Conservation (phyloP, 2,113 vertebrate species). For the Cololabis saira region DNA sequence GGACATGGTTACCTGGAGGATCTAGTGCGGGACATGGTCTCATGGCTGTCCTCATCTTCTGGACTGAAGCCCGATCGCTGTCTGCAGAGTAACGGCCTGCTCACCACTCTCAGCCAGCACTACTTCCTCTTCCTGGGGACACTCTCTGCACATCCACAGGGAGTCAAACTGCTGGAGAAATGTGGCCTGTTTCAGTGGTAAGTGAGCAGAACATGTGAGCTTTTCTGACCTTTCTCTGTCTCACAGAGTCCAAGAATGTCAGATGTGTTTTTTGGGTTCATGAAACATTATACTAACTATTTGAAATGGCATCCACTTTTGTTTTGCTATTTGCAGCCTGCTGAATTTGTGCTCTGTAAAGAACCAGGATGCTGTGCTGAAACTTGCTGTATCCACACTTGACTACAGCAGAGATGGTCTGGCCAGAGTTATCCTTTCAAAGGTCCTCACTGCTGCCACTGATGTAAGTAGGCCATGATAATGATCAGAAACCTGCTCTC, state of each 20-base stretch:
- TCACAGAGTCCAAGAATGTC: not conserved
- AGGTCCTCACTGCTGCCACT: conserved; percentile 95
- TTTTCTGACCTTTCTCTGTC: conserved; percentile 3
- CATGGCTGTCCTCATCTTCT: conserved; percentile 90
- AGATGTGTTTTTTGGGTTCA: no score
- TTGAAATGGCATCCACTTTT: not conserved
- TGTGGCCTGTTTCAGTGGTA: conserved; percentile 97
- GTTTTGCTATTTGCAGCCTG: conserved; percentile 82
- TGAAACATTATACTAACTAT: no score
- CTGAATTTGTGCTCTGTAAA: conserved; percentile 96
- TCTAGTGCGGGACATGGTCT: conserved; percentile 93
- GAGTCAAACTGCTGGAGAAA: conserved; percentile 98
- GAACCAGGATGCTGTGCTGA: conserved; percentile 96
- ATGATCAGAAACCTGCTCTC: no score
- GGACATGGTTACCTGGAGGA: conserved; percentile 95
- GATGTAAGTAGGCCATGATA: conserved; percentile 84
- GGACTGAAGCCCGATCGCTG: conserved; percentile 94
- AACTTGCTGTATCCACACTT: conserved; percentile 94
- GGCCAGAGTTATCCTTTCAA: conserved; percentile 96
- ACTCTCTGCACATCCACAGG: conserved; percentile 94
- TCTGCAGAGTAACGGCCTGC: conserved; percentile 93
- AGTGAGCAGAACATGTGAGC: conserved; percentile 54
- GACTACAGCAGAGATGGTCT: conserved; percentile 97
- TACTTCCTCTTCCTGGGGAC: conserved; percentile 98
- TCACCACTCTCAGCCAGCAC: conserved; percentile 96